Percentiles rank a stretch among this genome's conserved stretches.
Evolutionary conservation across 2,113 vertebrate genomes (phyloP).

Genomic region (Zosterops pallidus): DNA sequence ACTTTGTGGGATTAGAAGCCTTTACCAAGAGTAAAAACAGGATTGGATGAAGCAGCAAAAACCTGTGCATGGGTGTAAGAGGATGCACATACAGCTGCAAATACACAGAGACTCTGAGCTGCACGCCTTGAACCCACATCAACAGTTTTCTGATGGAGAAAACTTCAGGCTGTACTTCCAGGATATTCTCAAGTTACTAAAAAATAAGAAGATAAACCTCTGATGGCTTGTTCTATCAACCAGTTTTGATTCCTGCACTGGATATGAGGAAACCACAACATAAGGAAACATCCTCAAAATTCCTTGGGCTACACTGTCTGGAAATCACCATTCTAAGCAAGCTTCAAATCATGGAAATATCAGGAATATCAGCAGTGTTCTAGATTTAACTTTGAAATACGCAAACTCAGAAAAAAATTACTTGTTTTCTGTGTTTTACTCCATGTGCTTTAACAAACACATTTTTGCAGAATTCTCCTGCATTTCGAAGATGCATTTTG

Average conservation of each 20-base stretch:
- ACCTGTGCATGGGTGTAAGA: neutral
- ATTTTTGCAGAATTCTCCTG: neutral
- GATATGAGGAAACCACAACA: neutral
- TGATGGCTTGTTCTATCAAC: neutral
- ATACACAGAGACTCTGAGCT: accelerated
- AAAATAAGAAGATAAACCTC: neutral
- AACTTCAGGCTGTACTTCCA: neutral
- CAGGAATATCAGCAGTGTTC: neutral
- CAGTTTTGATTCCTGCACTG: neutral
- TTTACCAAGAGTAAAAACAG: neutral
- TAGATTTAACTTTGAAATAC: neutral
- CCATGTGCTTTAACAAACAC: neutral
- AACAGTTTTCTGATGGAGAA: neutral
- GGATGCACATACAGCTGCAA: neutral
- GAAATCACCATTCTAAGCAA: neutral
- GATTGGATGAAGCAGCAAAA: neutral
- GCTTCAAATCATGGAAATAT: neutral
- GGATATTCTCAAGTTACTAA: neutral
- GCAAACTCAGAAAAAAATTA: neutral
- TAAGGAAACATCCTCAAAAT: neutral
- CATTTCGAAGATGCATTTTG: neutral
- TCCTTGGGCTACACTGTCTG: neutral
- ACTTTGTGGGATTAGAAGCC: too few relatives aligned
- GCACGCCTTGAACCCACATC: accelerated
- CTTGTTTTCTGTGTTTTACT: neutral